phyloP scores from a whole-genome alignment of 2,888 invertebrate species.

The Hedya salicella region DNA sequence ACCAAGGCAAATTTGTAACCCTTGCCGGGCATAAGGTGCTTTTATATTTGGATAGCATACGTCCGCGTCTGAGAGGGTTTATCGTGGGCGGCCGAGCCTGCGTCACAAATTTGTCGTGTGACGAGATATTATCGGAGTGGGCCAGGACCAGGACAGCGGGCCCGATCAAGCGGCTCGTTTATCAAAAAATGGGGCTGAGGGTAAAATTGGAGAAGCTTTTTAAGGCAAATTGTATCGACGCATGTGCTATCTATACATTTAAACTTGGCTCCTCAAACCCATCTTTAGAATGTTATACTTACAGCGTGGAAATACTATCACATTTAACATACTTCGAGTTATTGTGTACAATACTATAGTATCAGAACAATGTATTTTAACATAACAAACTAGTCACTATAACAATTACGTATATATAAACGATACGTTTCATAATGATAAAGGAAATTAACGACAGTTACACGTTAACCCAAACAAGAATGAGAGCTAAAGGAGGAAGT shows the following conservation, averaged over 20 bases:
- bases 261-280: not conserved
- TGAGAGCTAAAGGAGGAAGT: not conserved
- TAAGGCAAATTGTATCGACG: constrained; percentile 43
- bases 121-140: constrained; percentile 77
- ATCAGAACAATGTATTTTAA: too few species aligned
- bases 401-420: too few species aligned
- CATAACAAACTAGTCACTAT: too few species aligned
- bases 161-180: constrained; percentile 74
- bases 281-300: not conserved
- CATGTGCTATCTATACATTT: not conserved
- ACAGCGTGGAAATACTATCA: too few species aligned
- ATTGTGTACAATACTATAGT: too few species aligned
- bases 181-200: constrained; percentile 69
- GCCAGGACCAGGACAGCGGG: constrained; percentile 65
- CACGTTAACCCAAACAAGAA: constrained; percentile 1
- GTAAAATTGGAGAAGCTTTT: constrained; percentile 60
- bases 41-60: constrained; percentile 42
- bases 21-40: constrained; percentile 36
- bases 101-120: constrained; percentile 78
- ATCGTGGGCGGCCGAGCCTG: constrained; percentile 59
- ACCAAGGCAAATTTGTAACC: constrained; percentile 42
- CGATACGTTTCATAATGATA: too few species aligned
- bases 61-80: constrained; percentile 53
- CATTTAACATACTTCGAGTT: too few species aligned
- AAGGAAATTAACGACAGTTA: too few species aligned